Percentiles rank a stretch among this genome's conserved stretches.
These are phyloP conservation scores for Neodon shergylaensis DNA, from an alignment of 2,113 vertebrate genomes.

Conservation along the genomic window DNA sequence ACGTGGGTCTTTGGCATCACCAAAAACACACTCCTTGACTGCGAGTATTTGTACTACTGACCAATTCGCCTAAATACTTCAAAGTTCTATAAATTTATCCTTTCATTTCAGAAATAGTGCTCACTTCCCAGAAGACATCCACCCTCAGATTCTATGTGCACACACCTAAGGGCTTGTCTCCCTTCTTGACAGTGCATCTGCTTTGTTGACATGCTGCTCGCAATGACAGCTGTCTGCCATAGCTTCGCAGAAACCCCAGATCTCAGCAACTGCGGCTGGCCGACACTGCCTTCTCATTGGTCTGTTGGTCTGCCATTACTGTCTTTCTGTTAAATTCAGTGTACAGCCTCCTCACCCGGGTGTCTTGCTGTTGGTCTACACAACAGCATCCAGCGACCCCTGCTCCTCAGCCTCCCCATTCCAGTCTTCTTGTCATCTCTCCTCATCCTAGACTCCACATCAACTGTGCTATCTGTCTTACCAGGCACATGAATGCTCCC, in stretches of 20 bases:
- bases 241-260: not conserved
- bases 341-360: not conserved
- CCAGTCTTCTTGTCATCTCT: not conserved
- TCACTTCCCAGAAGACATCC: not conserved
- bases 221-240: not conserved
- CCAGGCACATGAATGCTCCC: conserved; percentile 26
- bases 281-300: not conserved
- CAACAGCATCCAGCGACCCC: not conserved
- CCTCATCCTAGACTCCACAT: conserved; percentile 48
- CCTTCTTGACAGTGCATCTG: not conserved
- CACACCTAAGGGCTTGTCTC: not conserved
- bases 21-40: conserved; percentile 23
- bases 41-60: not conserved
- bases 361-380: not conserved
- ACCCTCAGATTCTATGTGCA: not conserved
- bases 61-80: not conserved
- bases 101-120: not conserved
- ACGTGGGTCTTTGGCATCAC: not conserved
- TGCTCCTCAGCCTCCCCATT: not conserved
- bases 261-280: not conserved
- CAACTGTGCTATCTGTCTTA: conserved; percentile 38
- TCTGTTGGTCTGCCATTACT: not conserved
- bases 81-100: not conserved
- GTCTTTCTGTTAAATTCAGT: not conserved
- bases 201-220: not conserved